A percentile compares a stretch with the other conserved stretches of the same genome.
Evolutionary conservation across 2,797 vertebrate species (phyloP).

Genomic region (Mallotus villosus): DNA sequence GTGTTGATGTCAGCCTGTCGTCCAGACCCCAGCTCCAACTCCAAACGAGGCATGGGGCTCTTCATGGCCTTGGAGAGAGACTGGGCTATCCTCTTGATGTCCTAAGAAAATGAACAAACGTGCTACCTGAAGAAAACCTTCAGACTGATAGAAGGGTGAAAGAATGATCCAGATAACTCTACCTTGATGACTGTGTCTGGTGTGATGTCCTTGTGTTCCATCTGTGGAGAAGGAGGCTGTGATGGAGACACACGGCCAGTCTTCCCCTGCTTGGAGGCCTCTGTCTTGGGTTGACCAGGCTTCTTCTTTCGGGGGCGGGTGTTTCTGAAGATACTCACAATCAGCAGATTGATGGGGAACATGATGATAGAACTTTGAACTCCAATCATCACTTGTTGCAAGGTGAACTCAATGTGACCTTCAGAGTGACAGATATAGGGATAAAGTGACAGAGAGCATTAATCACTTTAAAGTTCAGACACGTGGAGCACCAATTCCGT

Average conservation of each 20-base stretch:
- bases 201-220: slow-evolving; percentile 76
- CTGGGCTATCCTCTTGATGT: slow-evolving; percentile 84
- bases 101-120: slow-evolving; percentile 67
- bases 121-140: slow-evolving; percentile 2
- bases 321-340: slow-evolving; percentile 95
- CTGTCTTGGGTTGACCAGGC: slow-evolving; percentile 54
- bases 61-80: slow-evolving; percentile 86
- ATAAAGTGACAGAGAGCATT: not conserved
- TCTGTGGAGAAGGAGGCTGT: slow-evolving; percentile 59
- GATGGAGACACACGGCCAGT: slow-evolving; percentile 69
- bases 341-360: slow-evolving; percentile 96
- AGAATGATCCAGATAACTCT: not conserved
- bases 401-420: slow-evolving; percentile 94
- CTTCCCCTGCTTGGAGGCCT: slow-evolving; percentile 69
- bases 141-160: not conserved
- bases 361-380: slow-evolving; percentile 94
- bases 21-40: slow-evolving; percentile 65
- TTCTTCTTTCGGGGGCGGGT: slow-evolving; percentile 64
- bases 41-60: slow-evolving; percentile 66
- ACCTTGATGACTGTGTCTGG: slow-evolving; percentile 88
- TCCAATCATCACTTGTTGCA: slow-evolving; percentile 95
- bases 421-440: slow-evolving; percentile 24
- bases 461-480: not conserved
- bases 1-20: slow-evolving; percentile 83
- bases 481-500: not conserved